These are phyloP conservation scores for Tetranychus cinnabarinus DNA, from an alignment of 1,140 invertebrate genomes.

Conservation along the genomic window DNA sequence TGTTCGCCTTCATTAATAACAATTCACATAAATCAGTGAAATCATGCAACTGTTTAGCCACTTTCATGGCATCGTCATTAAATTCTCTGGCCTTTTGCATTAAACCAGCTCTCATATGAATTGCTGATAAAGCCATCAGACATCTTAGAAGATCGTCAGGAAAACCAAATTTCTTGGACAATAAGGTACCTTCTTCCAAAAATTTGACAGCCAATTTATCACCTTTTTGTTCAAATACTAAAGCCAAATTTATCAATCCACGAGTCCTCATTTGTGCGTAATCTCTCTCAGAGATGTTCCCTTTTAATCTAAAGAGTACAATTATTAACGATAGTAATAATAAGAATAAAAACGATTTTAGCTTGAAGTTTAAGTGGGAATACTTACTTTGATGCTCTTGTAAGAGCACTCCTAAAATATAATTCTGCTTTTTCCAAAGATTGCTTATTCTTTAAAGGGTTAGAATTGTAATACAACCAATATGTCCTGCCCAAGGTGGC, in stretches of 20 bases:
- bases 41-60: constrained; percentile 32
- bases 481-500: constrained; percentile 68
- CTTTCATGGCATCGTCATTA: constrained; percentile 40
- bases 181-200: constrained; percentile 18
- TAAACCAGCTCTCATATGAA: constrained; percentile 34
- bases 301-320: constrained; percentile 10
- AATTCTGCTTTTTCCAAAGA: background rate
- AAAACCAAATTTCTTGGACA: constrained; percentile 36
- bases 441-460: background rate
- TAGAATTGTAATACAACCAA: constrained; percentile 25
- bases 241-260: constrained; percentile 55
- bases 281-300: constrained; percentile 21
- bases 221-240: constrained; percentile 46
- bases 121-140: constrained; percentile 36
- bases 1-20: constrained; percentile 19
- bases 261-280: constrained; percentile 57
- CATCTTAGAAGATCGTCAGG: constrained; percentile 49
- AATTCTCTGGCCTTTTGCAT: constrained; percentile 32
- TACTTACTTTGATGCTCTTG: background rate
- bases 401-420: background rate
- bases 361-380: background rate
- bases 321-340: background rate
- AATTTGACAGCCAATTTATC: constrained; percentile 26
- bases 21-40: constrained; percentile 20
- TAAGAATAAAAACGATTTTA: background rate